These are phyloP conservation scores for Dicrostonyx torquatus DNA, from an alignment of 2,797 vertebrate species.

Conservation along the genomic window DNA sequence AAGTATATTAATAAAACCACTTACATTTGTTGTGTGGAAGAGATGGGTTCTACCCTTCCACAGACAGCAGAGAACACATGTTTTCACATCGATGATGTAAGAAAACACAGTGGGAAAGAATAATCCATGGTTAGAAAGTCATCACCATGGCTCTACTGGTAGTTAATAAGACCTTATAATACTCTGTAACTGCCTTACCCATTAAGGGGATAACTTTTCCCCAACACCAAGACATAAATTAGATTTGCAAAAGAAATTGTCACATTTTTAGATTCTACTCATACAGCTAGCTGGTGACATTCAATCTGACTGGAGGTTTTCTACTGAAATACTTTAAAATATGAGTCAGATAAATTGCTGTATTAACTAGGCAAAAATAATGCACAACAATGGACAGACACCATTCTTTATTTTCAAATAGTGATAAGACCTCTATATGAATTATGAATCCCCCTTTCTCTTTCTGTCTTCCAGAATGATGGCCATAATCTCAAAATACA, in stretches of 20 bases:
- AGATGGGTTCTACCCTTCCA: neutral
- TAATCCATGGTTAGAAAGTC: neutral
- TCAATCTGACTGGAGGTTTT: neutral
- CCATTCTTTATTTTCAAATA: neutral
- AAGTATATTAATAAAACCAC: neutral
- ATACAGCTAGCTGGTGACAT: neutral
- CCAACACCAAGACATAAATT: neutral
- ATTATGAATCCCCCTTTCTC: neutral
- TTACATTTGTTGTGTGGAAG: neutral
- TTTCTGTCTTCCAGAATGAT: neutral
- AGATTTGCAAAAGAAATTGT: neutral
- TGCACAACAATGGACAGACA: neutral
- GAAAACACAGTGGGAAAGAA: neutral
- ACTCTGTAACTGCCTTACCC: neutral
- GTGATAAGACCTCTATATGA: neutral
- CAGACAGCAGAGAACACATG: neutral
- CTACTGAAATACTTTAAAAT: neutral
- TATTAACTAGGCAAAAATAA: neutral
- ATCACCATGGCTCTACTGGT: neutral
- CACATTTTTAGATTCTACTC: neutral
- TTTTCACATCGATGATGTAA: neutral
- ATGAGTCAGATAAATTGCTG: neutral
- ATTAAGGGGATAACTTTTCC: neutral
- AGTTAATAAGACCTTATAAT: neutral
- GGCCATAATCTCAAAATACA: neutral